Conservation (phyloP, 2,797 vertebrate genomes). For the Margarornis squamiger region DNA sequence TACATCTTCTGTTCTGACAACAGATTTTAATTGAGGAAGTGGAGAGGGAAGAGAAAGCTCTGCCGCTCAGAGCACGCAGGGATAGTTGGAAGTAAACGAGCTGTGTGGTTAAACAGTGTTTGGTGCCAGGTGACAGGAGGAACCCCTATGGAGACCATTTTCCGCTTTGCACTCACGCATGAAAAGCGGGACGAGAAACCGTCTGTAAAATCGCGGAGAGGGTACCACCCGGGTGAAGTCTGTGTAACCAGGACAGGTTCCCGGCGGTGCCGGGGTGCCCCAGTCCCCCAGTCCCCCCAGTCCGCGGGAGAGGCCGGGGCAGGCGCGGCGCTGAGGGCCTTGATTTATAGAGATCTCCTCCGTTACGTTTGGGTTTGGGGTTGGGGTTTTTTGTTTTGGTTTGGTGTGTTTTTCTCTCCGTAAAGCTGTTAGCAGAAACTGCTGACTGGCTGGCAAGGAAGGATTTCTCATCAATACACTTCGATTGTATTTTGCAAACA, state of each 20-base stretch:
- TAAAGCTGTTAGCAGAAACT: conserved; percentile 79
- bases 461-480: conserved; percentile 81
- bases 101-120: neutral
- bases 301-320: fast-evolving
- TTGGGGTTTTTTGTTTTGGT: neutral
- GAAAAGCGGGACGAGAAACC: fast-evolving
- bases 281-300: fast-evolving
- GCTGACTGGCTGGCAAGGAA: conserved; percentile 82
- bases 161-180: neutral
- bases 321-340: fast-evolving
- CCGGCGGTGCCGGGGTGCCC: too few species aligned
- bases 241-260: too few species aligned
- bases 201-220: fast-evolving
- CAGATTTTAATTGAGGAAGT: neutral
- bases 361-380: neutral
- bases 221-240: fast-evolving
- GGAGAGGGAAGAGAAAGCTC: neutral
- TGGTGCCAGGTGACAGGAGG: neutral
- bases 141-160: neutral
- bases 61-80: neutral
- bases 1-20: fast-evolving
- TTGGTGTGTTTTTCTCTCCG: neutral
- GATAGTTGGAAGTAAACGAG: neutral
- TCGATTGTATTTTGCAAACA: conserved; percentile 84
- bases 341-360: conserved; percentile 72